A percentile compares a stretch with the other conserved stretches of the same genome.
These are phyloP conservation scores for Papilio dardanus DNA, from an alignment of 1,140 invertebrate genomes.

Conservation along the genomic window DNA sequence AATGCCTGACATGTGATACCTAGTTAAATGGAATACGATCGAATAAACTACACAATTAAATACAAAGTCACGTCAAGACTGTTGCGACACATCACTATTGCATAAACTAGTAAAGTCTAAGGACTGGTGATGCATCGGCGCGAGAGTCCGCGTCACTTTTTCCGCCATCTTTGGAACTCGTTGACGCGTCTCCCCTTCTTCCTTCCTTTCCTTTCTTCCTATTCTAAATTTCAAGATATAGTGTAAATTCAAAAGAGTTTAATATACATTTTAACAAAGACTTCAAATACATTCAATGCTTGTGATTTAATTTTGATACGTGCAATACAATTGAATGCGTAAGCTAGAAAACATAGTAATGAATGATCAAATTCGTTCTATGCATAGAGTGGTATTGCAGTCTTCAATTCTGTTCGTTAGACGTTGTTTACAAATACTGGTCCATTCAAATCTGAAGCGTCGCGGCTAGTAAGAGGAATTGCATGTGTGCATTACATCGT, in stretches of 20 bases:
- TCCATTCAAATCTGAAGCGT: conserved; percentile 22
- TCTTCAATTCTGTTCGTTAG: neutral
- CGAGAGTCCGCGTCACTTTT: too few species aligned
- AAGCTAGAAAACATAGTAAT: neutral
- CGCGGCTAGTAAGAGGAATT: conserved; percentile 7
- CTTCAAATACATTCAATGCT: too few species aligned
- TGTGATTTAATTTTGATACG: neutral
- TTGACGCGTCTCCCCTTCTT: too few species aligned
- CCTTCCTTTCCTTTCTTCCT: too few species aligned
- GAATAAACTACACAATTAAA: conserved; percentile 46
- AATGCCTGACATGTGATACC: conserved; percentile 58
- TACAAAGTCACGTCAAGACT: conserved; percentile 41
- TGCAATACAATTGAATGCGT: neutral
- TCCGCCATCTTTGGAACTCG: too few species aligned
- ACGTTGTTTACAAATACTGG: conserved; percentile 17
- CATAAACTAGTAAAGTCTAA: too few species aligned
- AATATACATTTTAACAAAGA: too few species aligned
- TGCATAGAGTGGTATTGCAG: neutral
- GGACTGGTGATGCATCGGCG: too few species aligned
- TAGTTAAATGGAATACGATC: conserved; percentile 9
- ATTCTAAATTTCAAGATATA: too few species aligned
- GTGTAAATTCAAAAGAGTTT: too few species aligned
- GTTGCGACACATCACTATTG: conserved; percentile 6
- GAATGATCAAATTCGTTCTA: neutral
- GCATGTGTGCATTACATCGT: conserved; percentile 2